Evolutionary conservation across 2,797 vertebrate species (phyloP).

Genomic region (Sebastes diploproa): DNA sequence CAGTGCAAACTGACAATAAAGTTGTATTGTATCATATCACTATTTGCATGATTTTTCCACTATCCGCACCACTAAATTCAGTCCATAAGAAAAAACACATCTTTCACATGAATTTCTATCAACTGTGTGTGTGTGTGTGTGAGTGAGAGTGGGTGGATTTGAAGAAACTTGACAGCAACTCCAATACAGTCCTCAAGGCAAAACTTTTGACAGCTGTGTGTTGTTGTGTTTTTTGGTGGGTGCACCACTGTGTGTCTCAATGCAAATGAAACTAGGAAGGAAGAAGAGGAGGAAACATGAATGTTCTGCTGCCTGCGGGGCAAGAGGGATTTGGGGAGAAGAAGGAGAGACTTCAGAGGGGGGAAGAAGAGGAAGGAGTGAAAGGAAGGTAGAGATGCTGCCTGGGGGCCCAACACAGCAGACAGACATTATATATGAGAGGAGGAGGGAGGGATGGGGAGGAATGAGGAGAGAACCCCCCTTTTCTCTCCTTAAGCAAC

Average conservation of each 20-base stretch:
- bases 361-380: constrained; percentile 29
- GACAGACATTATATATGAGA: constrained; percentile 50
- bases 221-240: constrained; percentile 12
- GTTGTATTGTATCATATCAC: too few species aligned
- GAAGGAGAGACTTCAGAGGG: constrained; percentile 29
- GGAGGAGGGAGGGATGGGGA: not conserved
- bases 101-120: constrained; percentile 34
- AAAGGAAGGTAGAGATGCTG: constrained; percentile 71
- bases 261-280: constrained; percentile 38
- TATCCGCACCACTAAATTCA: constrained; percentile 9
- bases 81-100: constrained; percentile 10
- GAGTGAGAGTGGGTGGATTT: constrained; percentile 51
- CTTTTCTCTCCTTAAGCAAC: too few species aligned
- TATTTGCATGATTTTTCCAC: too few species aligned
- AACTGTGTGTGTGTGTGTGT: constrained; percentile 1
- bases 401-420: constrained; percentile 62
- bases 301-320: constrained; percentile 43
- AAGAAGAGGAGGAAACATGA: constrained; percentile 29
- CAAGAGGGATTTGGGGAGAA: constrained; percentile 55
- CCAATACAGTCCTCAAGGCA: constrained; percentile 57
- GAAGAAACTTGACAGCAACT: constrained; percentile 73
- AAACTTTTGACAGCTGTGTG: constrained; percentile 65
- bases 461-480: too few species aligned
- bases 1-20: too few species aligned
- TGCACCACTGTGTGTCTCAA: constrained; percentile 22